Percentiles rank a stretch among this genome's conserved stretches.
Conservation (phyloP, 2,113 vertebrate species). For the Passerina amoena region DNA sequence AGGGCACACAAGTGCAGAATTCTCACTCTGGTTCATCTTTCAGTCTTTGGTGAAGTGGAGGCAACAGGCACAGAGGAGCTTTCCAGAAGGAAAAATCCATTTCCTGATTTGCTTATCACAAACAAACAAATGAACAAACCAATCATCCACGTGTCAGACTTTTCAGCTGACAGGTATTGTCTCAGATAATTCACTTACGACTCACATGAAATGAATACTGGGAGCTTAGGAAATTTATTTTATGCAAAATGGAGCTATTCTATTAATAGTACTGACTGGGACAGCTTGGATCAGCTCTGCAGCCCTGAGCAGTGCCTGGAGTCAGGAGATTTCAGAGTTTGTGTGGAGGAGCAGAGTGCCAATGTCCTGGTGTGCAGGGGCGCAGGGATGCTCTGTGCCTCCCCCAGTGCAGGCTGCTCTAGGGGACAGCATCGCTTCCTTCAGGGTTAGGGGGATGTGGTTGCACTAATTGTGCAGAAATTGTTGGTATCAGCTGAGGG, state of each 20-base stretch:
- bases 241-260: background rate
- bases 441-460: background rate
- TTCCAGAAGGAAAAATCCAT: background rate
- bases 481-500: background rate
- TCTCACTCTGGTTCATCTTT: background rate
- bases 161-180: background rate
- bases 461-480: background rate
- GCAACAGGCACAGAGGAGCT: background rate
- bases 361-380: background rate
- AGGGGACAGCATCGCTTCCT: background rate
- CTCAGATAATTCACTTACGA: background rate
- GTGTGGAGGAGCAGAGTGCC: background rate
- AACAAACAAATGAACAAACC: background rate
- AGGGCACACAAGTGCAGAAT: slow-evolving; percentile 15
- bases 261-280: background rate
- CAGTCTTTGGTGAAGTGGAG: background rate
- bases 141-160: background rate
- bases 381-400: background rate
- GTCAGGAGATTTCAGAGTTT: background rate
- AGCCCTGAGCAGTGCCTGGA: background rate
- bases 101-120: background rate
- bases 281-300: background rate
- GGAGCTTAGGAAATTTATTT: background rate
- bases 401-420: background rate
- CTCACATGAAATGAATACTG: background rate